Percentiles rank a stretch among this genome's conserved stretches.
These are phyloP conservation scores for Pyrocephalus nanus DNA, from an alignment of 2,797 vertebrate species.

Conservation along the genomic window DNA sequence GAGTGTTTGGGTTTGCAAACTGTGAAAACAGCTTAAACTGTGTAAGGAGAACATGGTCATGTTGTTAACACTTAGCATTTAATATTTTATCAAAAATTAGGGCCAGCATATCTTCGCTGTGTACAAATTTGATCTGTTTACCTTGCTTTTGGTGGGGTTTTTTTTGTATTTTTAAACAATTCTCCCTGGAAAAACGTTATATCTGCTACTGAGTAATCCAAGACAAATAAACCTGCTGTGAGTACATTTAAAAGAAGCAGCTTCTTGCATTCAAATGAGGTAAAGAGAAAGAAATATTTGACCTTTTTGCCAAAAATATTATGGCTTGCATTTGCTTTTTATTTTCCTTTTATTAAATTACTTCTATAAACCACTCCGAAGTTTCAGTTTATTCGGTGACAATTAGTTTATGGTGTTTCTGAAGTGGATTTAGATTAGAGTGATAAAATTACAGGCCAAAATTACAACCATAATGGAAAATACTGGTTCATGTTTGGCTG, in stretches of 20 bases:
- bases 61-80: slow-evolving; percentile 5
- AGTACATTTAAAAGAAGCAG: background rate
- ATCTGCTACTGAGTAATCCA: slow-evolving; percentile 39
- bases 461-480: slow-evolving; percentile 80
- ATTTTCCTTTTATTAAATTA: slow-evolving; percentile 79
- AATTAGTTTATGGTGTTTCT: slow-evolving; percentile 82
- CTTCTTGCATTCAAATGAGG: background rate
- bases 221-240: slow-evolving; percentile 52
- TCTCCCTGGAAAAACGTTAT: slow-evolving; percentile 16
- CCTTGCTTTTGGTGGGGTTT: background rate
- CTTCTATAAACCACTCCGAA: slow-evolving; percentile 73
- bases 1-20: slow-evolving; percentile 63
- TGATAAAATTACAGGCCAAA: slow-evolving; percentile 83
- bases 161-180: slow-evolving; percentile 29
- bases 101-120: background rate
- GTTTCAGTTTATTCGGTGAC: slow-evolving; percentile 77
- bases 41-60: background rate
- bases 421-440: slow-evolving; percentile 81
- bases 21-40: background rate
- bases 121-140: slow-evolving; percentile 14
- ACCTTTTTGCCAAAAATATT: slow-evolving; percentile 72
- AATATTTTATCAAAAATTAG: slow-evolving; percentile 12
- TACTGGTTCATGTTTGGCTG: slow-evolving; percentile 74
- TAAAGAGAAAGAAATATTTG: slow-evolving; percentile 63
- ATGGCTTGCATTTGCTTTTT: slow-evolving; percentile 77